Evolutionary conservation across 2,797 vertebrate genomes (phyloP), one percentile per base, ranked within the genome.

Genomic region (Takifugu ocellatus): DNA sequence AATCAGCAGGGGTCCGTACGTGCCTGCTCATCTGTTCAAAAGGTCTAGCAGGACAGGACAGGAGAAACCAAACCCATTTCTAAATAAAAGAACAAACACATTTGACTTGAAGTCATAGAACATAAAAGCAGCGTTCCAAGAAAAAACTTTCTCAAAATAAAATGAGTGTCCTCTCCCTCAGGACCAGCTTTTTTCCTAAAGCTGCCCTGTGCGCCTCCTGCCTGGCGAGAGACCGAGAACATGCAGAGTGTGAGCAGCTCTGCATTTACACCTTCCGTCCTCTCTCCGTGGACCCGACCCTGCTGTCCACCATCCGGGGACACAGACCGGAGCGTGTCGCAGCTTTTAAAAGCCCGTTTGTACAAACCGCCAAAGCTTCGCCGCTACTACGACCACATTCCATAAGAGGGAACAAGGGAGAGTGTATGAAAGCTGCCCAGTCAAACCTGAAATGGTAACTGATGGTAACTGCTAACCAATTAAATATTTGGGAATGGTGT

Each of bases 291-390:
- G 86, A 86, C 61, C n/a, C 2, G 33, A 51, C 69, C 47, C 63
- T 49, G 59, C 82, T 84, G 83, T 88, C 86, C 80, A 61, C 75
- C 79, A 83, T 82, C 59, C 77, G 73, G 59, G 82, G 70, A 79
- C 67, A 66, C 57, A 51, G 64, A 72, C 58, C 61, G 33, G 54
- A 26, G 59, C 25, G 48, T 76, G 79, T 83, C 51, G 61, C 72
- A 74, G 59, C 81, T 88, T 79, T 92, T 89, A 87, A 87, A 87
- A 88, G 81, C 66, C 61, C 58, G 71, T 74, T 56, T 68, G 81
- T 83, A 84, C 67, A 75, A 85, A 86, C 72, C 64, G 75, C 64
- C 33, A 59, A 10, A 25, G 46, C 8, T 2, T 48, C 3, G 46
- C 17, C 7, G 8, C n/a, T 9, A 17, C 31, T 7, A 46, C 17